Evolutionary conservation across 2,888 invertebrate species (phyloP).

Genomic region (Eumacrocentrus americanus): DNA sequence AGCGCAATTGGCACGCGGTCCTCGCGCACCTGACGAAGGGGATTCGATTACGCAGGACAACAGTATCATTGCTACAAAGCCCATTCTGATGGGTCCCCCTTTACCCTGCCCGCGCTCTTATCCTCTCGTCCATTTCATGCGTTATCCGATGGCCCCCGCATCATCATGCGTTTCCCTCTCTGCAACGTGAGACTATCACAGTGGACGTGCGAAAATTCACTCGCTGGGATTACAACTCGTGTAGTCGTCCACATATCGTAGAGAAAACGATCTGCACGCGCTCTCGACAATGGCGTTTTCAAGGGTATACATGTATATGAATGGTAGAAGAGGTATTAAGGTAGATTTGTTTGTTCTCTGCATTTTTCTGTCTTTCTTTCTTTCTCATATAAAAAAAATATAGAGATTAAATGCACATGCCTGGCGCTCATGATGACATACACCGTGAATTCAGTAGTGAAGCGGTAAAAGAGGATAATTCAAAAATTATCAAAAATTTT

Average conservation of each 20-base stretch:
- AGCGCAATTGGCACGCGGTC: not conserved
- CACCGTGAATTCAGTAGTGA: too few species aligned
- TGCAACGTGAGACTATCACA: conserved; percentile 43
- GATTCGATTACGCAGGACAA: conserved; percentile 54
- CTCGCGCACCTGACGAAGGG: conserved; percentile 37
- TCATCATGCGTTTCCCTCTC: conserved; percentile 39
- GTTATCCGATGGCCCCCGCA: conserved; percentile 27
- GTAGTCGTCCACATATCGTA: not conserved
- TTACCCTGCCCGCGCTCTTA: conserved; percentile 11
- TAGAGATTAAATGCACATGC: not conserved
- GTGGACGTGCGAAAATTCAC: not conserved
- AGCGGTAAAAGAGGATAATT: too few species aligned
- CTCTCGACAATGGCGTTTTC: not conserved
- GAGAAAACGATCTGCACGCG: too few species aligned
- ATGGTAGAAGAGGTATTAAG: not conserved
- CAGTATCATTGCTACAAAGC: conserved; percentile 57
- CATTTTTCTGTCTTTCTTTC: conserved; percentile 6
- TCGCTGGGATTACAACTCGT: not conserved
- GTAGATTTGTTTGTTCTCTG: conserved; percentile 7
- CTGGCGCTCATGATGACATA: too few species aligned
- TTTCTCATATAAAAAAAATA: not conserved
- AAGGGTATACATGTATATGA: not conserved
- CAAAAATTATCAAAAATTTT: too few species aligned
- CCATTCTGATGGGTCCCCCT: conserved; percentile 29
- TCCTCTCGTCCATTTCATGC: conserved; percentile 20